These are phyloP conservation scores for Eupithecia abbreviata DNA, from an alignment of 2,888 invertebrate species.

Conservation along the genomic window DNA sequence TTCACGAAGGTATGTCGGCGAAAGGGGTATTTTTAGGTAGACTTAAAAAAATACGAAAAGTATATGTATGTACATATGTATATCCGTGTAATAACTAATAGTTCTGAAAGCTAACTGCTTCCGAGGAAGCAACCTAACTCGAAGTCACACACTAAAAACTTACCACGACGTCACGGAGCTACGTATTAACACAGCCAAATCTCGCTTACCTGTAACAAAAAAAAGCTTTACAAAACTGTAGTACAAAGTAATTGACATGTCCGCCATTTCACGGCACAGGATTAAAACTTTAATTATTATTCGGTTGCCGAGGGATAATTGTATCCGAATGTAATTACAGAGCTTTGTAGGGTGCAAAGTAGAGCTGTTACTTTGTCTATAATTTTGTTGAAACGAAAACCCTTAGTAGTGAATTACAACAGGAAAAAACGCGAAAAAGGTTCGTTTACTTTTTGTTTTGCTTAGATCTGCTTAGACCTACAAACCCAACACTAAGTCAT, in stretches of 20 bases:
- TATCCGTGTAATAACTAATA: too few species aligned
- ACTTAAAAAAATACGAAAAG: too few species aligned
- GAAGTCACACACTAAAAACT: too few species aligned
- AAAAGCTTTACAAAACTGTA: conserved; percentile 20
- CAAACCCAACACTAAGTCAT: too few species aligned
- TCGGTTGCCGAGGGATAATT: neutral
- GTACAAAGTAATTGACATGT: conserved; percentile 26
- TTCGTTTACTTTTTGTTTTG: neutral
- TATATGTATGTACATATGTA: too few species aligned
- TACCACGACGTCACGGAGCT: neutral
- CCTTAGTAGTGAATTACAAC: neutral
- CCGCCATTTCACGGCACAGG: conserved; percentile 3
- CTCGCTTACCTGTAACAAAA: conserved; percentile 19
- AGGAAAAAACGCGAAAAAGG: neutral
- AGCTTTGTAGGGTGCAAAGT: neutral
- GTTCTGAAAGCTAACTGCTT: neutral
- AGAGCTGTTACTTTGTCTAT: neutral
- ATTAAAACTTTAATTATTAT: conserved; percentile 5
- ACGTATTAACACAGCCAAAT: conserved; percentile 5
- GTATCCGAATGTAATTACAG: neutral
- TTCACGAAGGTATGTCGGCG: too few species aligned
- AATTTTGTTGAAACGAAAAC: neutral
- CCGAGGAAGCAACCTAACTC: neutral
- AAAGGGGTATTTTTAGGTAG: too few species aligned
- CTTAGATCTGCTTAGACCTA: too few species aligned